A percentile compares a stretch with the other conserved stretches of the same genome.
These are phyloP conservation scores for Lasioglossum pauxillum DNA, from an alignment of 2,888 invertebrate genomes.

Conservation along the genomic window DNA sequence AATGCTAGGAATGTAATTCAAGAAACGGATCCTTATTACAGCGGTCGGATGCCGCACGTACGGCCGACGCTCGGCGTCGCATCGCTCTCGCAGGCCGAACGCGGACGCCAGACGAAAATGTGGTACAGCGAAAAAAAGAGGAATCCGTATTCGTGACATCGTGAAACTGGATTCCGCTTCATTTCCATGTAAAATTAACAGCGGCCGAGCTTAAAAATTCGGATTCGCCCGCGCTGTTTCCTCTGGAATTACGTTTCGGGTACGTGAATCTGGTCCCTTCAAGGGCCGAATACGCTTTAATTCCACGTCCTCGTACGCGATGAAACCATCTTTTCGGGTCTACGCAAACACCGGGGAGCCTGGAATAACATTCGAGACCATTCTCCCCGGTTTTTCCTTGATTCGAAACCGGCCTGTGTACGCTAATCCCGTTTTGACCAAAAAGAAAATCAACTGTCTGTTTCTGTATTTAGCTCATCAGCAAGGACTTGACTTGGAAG, in stretches of 20 bases:
- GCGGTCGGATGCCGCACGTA: constrained; percentile 15
- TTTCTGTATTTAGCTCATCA: no score
- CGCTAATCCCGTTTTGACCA: neutral
- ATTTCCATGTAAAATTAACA: constrained; percentile 52
- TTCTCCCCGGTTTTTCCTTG: neutral
- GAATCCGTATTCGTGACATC: constrained; percentile 30
- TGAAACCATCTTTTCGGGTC: neutral
- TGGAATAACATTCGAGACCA: neutral
- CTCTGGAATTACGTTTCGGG: constrained; percentile 18
- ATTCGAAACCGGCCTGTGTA: neutral
- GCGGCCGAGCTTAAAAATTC: constrained; percentile 41
- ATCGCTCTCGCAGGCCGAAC: constrained; percentile 7
- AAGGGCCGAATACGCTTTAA: constrained; percentile 11
- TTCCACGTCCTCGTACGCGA: neutral
- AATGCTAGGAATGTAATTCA: constrained; percentile 42
- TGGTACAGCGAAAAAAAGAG: neutral
- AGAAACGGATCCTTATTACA: constrained; percentile 51
- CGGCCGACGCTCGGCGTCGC: constrained; percentile 8
- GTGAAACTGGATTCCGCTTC: constrained; percentile 39
- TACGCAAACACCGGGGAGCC: neutral
- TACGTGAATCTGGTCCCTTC: neutral
- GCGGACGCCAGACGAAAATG: constrained; percentile 24
- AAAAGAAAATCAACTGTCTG: neutral
- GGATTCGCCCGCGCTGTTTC: constrained; percentile 17
- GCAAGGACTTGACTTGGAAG: no score